A percentile compares a stretch with the other conserved stretches of the same genome.
Conservation (phyloP, 2,113 vertebrate genomes). For the Cyprinus carpio region DNA sequence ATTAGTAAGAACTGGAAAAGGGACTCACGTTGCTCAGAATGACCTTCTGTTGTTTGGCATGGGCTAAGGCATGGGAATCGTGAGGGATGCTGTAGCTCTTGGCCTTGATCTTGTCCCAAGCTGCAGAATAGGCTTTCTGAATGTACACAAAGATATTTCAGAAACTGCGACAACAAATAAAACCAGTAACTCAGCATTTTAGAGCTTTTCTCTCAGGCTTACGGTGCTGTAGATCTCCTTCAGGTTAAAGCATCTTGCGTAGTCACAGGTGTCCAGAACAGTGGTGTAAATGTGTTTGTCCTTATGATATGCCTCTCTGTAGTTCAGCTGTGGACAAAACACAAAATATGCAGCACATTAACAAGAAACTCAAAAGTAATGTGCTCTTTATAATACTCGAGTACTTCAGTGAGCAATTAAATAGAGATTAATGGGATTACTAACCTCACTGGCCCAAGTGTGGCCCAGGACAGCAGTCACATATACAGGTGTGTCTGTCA, state of each 20-base stretch:
- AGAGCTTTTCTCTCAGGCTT: constrained; percentile 60
- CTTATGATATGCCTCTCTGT: constrained; percentile 90
- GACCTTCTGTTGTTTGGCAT: constrained; percentile 86
- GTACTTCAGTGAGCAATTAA: too few species aligned
- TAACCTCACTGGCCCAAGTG: constrained; percentile 89
- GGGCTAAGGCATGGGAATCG: constrained; percentile 80
- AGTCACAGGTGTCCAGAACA: constrained; percentile 86
- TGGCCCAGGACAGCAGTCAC: constrained; percentile 89
- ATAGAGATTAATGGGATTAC: not conserved
- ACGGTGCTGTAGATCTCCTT: constrained; percentile 90
- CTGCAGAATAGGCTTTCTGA: constrained; percentile 89
- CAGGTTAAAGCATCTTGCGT: constrained; percentile 81
- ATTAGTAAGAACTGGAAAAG: not conserved
- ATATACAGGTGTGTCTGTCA: constrained; percentile 92
- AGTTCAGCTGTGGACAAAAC: constrained; percentile 81
- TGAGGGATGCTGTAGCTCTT: constrained; percentile 84
- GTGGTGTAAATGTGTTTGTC: constrained; percentile 95
- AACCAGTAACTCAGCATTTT: not conserved
- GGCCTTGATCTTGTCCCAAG: constrained; percentile 93
- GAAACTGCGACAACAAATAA: not conserved
- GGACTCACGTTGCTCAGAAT: constrained; percentile 86
- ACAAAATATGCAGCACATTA: not conserved
- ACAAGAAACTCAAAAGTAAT: not conserved
- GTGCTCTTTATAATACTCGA: not conserved
- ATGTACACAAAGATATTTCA: constrained; percentile 20